phyloP scores from a whole-genome alignment of 2,113 vertebrate species.

The Sylvia atricapilla region DNA sequence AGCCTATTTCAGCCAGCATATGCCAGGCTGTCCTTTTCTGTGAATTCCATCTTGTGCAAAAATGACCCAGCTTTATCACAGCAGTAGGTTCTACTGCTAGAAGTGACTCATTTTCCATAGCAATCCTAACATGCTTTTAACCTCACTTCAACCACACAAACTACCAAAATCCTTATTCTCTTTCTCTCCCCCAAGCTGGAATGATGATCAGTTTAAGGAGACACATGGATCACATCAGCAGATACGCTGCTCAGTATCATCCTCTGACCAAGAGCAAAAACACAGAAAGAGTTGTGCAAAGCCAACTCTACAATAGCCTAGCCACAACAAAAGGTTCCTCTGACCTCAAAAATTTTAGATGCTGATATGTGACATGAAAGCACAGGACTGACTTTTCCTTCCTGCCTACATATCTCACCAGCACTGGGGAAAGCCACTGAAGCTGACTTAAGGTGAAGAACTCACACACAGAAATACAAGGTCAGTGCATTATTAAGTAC shows the following conservation, averaged over 20 bases:
- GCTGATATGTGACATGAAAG: neutral
- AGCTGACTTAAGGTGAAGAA: neutral
- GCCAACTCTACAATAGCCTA: neutral
- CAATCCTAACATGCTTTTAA: neutral
- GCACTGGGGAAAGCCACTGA: neutral
- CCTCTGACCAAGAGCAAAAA: conserved; percentile 7
- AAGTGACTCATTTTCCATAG: neutral
- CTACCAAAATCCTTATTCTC: neutral
- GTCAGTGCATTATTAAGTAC: neutral
- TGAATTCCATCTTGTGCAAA: neutral
- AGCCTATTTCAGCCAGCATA: neutral
- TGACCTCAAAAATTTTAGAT: conserved; percentile 26
- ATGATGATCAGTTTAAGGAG: neutral
- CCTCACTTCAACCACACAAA: neutral
- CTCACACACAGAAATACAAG: neutral
- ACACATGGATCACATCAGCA: neutral
- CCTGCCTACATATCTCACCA: neutral
- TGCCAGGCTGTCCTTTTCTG: neutral
- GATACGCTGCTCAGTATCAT: neutral
- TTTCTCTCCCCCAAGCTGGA: neutral
- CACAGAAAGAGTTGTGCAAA: neutral
- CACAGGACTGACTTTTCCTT: neutral
- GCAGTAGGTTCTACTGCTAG: neutral
- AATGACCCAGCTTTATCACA: neutral
- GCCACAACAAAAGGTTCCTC: conserved; percentile 43